Evolutionary conservation across 2,888 invertebrate species (phyloP), one percentile per base, ranked within the genome.

Genomic region (Volucella inflata): DNA sequence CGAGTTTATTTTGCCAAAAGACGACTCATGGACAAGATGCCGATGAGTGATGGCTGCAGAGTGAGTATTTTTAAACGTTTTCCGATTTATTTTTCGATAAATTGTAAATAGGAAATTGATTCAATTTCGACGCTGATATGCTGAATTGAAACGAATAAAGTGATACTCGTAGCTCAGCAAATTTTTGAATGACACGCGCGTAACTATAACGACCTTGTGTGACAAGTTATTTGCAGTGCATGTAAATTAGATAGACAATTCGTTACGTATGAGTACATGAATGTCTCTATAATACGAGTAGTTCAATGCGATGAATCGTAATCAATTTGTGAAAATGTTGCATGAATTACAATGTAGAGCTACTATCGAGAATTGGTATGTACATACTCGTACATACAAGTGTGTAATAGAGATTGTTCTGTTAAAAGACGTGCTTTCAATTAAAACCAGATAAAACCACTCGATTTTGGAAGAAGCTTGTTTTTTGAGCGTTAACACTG

Each of bases 171-270:
- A 44, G 21, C 36, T 11, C n/a, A n/a, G 60, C 8, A 42, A n/a
- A 53, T 17, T 46, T 53, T 30, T 14, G 30, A 57, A 11, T 62
- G 59, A 14, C 68, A 70, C 44, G 64, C 16, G 77, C 59, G 44
- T 68, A 14, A 60, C 14, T 57, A 71, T 51, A 48, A 14, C 46
- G 68, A 83, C 72, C 79, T 83, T 83, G 83, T 21, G 9, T 38
- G 11, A 11, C 42, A 30, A 40, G 9, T 21, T 12, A 51, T 74
- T 55, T 67, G 67, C 60, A 68, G 8, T 74, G 79, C 59, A 46
- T 59, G 70, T 70, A 75, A 68, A 57, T 62, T 59, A 50, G 30
- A 30, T 30, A 30, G 30, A 30, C 30, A 30, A 30, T 30, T 30
- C 30, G 30, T 30, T 30, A 30, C 30, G 30, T 30, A 30, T 6